phyloP scores from a whole-genome alignment of 2,888 invertebrate species.

The Alviniconcha strummeri region DNA sequence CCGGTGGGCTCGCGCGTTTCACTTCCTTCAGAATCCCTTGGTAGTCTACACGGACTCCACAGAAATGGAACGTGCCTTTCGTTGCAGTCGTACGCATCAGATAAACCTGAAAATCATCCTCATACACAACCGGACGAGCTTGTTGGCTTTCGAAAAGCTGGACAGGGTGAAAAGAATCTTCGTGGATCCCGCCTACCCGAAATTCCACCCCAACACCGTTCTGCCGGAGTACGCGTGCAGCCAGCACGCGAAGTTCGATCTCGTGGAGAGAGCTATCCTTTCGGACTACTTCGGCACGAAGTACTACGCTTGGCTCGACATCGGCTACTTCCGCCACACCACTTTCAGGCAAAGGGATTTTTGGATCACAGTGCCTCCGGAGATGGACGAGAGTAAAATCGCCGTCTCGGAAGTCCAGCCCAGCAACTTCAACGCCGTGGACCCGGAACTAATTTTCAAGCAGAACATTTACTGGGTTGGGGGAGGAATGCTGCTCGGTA shows the following conservation, averaged over 20 bases:
- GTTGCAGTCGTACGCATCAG: background rate
- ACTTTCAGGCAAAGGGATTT: slow-evolving; percentile 36
- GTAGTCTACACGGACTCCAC: slow-evolving; percentile 31
- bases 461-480: slow-evolving; percentile 48
- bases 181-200: slow-evolving; percentile 45
- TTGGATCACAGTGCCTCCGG: slow-evolving; percentile 36
- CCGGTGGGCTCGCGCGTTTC: slow-evolving; percentile 12
- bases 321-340: slow-evolving; percentile 52
- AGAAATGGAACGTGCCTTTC: slow-evolving; percentile 30
- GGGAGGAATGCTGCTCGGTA: slow-evolving; percentile 44
- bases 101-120: slow-evolving; percentile 39
- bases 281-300: slow-evolving; percentile 43
- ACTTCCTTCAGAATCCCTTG: slow-evolving; percentile 31
- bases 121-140: slow-evolving; percentile 36
- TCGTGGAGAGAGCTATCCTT: slow-evolving; percentile 42
- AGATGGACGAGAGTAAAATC: slow-evolving; percentile 37
- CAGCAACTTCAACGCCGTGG: background rate
- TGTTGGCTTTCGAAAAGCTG: slow-evolving; percentile 48
- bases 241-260: slow-evolving; percentile 53
- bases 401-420: slow-evolving; percentile 28
- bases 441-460: slow-evolving; percentile 41
- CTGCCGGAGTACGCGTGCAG: slow-evolving; percentile 53
- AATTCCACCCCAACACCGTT: slow-evolving; percentile 55
- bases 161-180: slow-evolving; percentile 42
- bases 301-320: slow-evolving; percentile 55